Conservation (phyloP, 2,113 vertebrate species). For the Otocyon megalotis region DNA sequence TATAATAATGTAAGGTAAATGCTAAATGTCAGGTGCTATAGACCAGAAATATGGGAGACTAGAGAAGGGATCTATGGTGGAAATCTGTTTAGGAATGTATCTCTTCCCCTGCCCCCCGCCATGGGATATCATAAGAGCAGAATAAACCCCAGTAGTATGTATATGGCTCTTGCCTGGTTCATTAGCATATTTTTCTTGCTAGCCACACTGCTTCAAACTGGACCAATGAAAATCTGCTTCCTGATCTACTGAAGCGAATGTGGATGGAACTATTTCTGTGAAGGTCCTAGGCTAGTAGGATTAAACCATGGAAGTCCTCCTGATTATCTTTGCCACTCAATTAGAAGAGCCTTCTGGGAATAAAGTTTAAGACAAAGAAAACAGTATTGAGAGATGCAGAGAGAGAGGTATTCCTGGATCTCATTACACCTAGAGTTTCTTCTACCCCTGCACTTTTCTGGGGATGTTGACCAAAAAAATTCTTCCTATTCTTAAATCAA, state of each 20-base stretch:
- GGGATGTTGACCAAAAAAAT: background rate
- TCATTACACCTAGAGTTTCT: background rate
- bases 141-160: background rate
- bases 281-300: background rate
- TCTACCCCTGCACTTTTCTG: background rate
- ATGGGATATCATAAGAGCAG: background rate
- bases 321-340: background rate
- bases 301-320: background rate
- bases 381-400: background rate
- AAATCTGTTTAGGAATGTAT: background rate
- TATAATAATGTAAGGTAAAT: background rate
- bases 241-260: background rate
- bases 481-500: background rate
- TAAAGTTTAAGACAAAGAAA: background rate
- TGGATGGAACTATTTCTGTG: background rate
- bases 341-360: background rate
- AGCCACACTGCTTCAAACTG: background rate
- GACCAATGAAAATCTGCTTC: background rate
- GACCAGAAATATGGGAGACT: background rate
- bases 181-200: background rate
- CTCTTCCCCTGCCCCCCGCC: accelerated
- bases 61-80: background rate
- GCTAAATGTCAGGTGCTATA: background rate
- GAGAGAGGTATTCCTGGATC: background rate
- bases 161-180: background rate